Evolutionary conservation across 2,888 invertebrate genomes (phyloP).

Genomic region (Meliscaeva auricollis): DNA sequence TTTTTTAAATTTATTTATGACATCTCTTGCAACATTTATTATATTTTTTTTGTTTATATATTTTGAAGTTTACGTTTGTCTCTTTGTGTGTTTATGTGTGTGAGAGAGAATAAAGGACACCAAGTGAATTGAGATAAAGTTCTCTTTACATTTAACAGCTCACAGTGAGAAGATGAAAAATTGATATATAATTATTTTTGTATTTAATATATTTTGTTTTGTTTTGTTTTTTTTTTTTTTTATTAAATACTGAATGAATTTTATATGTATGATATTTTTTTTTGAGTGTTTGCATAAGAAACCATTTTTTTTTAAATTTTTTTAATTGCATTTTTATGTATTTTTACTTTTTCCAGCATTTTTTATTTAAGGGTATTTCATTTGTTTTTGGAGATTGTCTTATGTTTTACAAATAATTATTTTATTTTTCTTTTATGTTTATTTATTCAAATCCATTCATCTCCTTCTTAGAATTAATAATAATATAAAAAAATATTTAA

Average conservation of each 20-base stretch:
- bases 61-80: conserved; percentile 38
- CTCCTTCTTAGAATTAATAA: conserved; percentile 32
- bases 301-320: conserved; percentile 39
- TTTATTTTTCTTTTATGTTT: no score
- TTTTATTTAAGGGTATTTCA: conserved; percentile 47
- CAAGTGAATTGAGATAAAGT: conserved; percentile 69
- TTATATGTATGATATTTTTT: conserved; percentile 45
- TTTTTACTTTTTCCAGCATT: conserved; percentile 60
- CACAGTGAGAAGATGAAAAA: conserved; percentile 51
- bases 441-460: conserved; percentile 72
- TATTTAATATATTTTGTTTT: neutral
- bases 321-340: conserved; percentile 65
- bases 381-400: conserved; percentile 80
- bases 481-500: conserved; percentile 69
- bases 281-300: conserved; percentile 47
- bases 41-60: conserved; percentile 9
- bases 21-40: conserved; percentile 24
- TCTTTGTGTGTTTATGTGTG: conserved; percentile 28
- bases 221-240: conserved; percentile 8
- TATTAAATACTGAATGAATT: conserved; percentile 65
- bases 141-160: conserved; percentile 51
- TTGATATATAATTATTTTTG: conserved; percentile 16
- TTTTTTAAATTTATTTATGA: conserved; percentile 17
- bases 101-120: conserved; percentile 60
- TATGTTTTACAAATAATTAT: conserved; percentile 57